Base-by-base conservation (phyloP, 2,888 invertebrate species). In the Microctonus aethiopoides region DNA sequence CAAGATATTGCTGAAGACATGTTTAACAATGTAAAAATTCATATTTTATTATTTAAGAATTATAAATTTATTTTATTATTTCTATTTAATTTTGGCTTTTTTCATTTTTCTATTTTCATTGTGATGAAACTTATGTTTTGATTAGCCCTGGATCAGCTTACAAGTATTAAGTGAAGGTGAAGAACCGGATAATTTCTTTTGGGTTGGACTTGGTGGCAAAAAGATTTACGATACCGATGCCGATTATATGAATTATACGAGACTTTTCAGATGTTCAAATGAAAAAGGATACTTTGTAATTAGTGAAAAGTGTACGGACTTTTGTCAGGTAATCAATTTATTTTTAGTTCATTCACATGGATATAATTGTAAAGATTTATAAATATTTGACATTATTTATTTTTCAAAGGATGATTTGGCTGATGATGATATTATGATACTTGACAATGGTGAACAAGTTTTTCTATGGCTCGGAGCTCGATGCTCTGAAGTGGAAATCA, bases 201-300 rank as follows among this genome's bases (percentile, higher is more conserved):
- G 98, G 98, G 93, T 97, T 54, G 97, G 93, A n/a, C 89, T 98
- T 34, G 95, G 96, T 67, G 98, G 97, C 0, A 93, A 92, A 80
- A 97, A 96, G 86, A 91, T 93, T 0, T 96, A 97, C 85, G 98
- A 98, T 70, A 90, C 89, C 5, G 93, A 95, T 82, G 96, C 97
- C 0, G 93, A 93, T 52, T 99, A 94, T 85, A 97, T 99, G 93
- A 91, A 95, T 82, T 95, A 92, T 87, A 96, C 97, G 1, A 90
- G 99, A 61, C 89, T 99, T 46, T 99, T 99, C 89, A 91, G 99
- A 67, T 99, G 99, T 87, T 99, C 99, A 57, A 99, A 99, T 87
- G 99, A 99, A 85, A 98, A 98, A 85, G 99, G 99, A 5, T 99
- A 98, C 88, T 99, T 99, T 87, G 95, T 96, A 0, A 98, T 99